Evolutionary conservation across 2,113 vertebrate genomes (phyloP).

Genomic region (Motacilla tschutschensis): DNA sequence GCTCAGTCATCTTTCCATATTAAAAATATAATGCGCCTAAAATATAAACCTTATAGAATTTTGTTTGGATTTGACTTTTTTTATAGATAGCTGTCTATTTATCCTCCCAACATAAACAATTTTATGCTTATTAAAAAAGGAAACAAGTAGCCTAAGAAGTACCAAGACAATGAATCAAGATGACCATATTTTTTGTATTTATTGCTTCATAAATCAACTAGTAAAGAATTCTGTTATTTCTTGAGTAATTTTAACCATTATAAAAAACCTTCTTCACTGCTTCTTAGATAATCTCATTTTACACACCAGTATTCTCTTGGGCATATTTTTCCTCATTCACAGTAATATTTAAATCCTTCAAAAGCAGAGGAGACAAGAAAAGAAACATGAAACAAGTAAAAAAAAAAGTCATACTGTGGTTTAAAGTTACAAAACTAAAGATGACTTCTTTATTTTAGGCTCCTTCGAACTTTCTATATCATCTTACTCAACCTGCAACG

Average conservation of each 20-base stretch:
- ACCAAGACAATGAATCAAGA: background rate
- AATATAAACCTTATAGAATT: background rate
- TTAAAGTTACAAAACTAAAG: background rate
- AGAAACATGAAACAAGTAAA: background rate
- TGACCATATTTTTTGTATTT: background rate
- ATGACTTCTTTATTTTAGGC: background rate
- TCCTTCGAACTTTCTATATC: background rate
- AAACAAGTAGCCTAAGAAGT: background rate
- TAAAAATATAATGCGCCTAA: background rate
- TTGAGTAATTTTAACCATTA: background rate
- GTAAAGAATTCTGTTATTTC: background rate
- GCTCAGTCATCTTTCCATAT: background rate
- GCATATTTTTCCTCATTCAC: background rate
- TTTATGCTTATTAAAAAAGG: background rate
- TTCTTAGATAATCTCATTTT: slow-evolving; percentile 24
- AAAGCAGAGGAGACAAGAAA: background rate
- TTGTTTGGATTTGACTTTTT: background rate
- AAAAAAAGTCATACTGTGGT: background rate
- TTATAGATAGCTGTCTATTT: background rate
- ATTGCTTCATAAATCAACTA: background rate
- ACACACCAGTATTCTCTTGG: background rate
- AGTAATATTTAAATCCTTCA: slow-evolving; percentile 11
- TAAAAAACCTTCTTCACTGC: background rate
- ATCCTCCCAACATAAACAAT: background rate
- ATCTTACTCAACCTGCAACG: background rate